phyloP scores from a whole-genome alignment of 2,797 vertebrate genomes.

The Hapalemur alaotrensis region DNA sequence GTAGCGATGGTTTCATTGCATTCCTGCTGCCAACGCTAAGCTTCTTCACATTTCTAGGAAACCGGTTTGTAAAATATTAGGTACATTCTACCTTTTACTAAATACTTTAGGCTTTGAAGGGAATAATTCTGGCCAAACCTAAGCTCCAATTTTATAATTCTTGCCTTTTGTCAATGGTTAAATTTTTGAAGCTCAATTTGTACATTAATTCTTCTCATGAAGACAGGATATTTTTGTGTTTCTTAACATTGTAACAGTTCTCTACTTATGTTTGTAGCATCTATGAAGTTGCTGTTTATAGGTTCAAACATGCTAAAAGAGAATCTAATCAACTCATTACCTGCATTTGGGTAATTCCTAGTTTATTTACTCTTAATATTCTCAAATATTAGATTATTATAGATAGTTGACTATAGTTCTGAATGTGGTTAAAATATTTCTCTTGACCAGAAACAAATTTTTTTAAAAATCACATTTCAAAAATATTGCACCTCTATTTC shows the following conservation, averaged over 20 bases:
- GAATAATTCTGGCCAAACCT: background rate
- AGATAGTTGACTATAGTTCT: background rate
- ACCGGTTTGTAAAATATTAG: background rate
- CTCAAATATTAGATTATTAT: background rate
- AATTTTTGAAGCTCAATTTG: background rate
- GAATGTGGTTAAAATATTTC: background rate
- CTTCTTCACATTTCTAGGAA: background rate
- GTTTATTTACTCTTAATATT: background rate
- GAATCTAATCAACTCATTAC: background rate
- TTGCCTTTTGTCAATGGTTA: background rate
- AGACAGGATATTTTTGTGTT: background rate
- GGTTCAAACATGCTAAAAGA: background rate
- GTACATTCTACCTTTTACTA: background rate
- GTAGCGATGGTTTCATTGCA: background rate
- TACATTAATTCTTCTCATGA: background rate
- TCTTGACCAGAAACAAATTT: background rate
- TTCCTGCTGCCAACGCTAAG: background rate
- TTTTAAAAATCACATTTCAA: background rate
- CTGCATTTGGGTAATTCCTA: background rate
- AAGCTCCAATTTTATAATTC: background rate
- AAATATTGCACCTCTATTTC: background rate
- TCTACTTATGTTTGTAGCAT: background rate
- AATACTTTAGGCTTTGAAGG: background rate
- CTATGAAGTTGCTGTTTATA: background rate
- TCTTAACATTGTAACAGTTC: background rate